Evolutionary conservation across 2,888 invertebrate species (phyloP), one percentile per base, ranked within the genome.

Genomic region (Ypsolopha sequella): DNA sequence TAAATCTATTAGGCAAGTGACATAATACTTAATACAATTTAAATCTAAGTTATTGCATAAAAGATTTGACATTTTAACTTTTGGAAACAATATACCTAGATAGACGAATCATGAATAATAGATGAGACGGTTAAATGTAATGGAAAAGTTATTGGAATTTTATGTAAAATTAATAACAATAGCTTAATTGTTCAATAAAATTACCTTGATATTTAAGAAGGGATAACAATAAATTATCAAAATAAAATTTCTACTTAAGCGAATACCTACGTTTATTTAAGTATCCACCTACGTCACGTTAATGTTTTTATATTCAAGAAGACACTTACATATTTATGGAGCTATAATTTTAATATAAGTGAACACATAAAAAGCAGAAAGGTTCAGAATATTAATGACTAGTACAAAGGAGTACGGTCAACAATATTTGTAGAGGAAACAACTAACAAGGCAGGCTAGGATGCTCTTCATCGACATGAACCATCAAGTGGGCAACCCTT

Each of bases 31-130:
- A 76, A 76, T 80, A 79, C 74, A 76, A 75, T 81, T 82, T 79
- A 79, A 80, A 81, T 80, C 77, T 79, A 72, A 75, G 68, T 76
- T 77, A 78, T 79, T 76, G 80, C 73, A 80, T 74, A 72, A 73
- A 76, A 72, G 68, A 76, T 73, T 70, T 67, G 67, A 70, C 65
- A 73, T 64, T 70, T 71, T 70, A 69, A 68, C 67, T 76, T 80
- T 79, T 71, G 76, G 77, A 74, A 76, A 82, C 80, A 85, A 80
- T 82, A 77, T n/a, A n/a, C n/a, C n/a, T n/a, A n/a, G n/a, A n/a
- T 74, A 71, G 73, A 66, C 65, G 71, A 58, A 68, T 77, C 66
- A 80, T 80, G 71, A 67, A 78, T 82, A 68, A 80, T 72, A 68
- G 68, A 80, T 78, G 63, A 53, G 51, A 58, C 59, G 61, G 66